Base-by-base conservation (phyloP, 2,113 vertebrate genomes). In the Phylloscopus whistleri region DNA sequence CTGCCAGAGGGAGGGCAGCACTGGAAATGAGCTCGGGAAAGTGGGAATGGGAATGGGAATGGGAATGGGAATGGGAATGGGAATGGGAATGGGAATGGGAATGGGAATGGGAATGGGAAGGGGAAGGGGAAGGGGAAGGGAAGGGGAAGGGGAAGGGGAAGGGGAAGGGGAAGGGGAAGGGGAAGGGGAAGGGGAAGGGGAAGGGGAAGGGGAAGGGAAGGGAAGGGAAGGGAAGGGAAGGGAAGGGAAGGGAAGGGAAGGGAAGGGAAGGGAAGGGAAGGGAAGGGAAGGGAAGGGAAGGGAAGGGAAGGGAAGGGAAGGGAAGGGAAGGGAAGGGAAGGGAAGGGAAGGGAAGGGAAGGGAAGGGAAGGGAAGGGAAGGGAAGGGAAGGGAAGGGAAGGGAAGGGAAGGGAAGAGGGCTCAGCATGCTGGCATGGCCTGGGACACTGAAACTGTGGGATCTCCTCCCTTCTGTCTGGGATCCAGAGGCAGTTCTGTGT, bases 11-110 rank as follows among this genome's bases (percentile, higher is more conserved):
- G 30, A 81, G 43, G 43, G 28, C 51, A 82, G 87, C 35, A 3
- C 43, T 6, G 75, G 35, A 49, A 63, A 10, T 0, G 10, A 31
- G 55, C 1, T 24, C 19, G 33, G 43, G 52, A 3, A 41, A 39
- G 22, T 7, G 43, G 1, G 56, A 27, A 17, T 9, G 68, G 58
- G 13, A 62, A 17, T 16, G 43, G 63, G 64, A n/a, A n/a, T n/a
- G n/a, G n/a, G n/a, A n/a, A n/a, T n/a, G n/a, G n/a, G n/a, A n/a
- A n/a, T n/a, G n/a, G n/a, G n/a, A n/a, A n/a, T n/a, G n/a, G n/a
- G n/a, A n/a, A n/a, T n/a, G n/a, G n/a, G n/a, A n/a, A n/a, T n/a
- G n/a, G n/a, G n/a, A n/a, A n/a, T n/a, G n/a, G n/a, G n/a, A n/a
- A n/a, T n/a, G n/a, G n/a, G 66, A 68, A 67, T n/a, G 62, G 62